These are phyloP conservation scores for Microctenopoma lineatum DNA, from an alignment of 2,797 vertebrate genomes.

Conservation along the genomic window DNA sequence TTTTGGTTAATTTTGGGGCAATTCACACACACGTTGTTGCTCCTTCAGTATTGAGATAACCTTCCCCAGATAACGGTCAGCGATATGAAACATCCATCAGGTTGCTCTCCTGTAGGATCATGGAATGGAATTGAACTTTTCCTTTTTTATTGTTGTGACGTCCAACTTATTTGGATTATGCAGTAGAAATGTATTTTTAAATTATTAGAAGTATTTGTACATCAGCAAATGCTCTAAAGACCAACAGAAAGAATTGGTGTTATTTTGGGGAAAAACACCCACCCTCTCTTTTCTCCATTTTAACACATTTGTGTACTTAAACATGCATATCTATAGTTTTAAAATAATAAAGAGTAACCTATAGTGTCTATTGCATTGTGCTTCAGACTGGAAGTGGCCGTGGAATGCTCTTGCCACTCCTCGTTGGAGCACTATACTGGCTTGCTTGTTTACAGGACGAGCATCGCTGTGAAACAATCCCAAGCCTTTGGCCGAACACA, in stretches of 20 bases:
- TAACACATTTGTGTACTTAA: not conserved
- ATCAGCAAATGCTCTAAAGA: not conserved
- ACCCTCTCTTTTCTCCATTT: not conserved
- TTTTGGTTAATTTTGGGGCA: conserved; percentile 26
- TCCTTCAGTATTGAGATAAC: conserved; percentile 14
- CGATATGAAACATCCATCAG: conserved; percentile 60
- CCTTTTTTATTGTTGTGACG: not conserved
- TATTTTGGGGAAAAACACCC: not conserved
- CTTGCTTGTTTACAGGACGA: conserved; percentile 64
- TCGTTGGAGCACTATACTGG: conserved; percentile 55
- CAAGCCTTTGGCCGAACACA: conserved; percentile 59
- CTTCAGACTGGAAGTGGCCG: conserved; percentile 57
- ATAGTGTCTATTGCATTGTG: conserved; percentile 54
- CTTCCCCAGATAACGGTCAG: conserved; percentile 30
- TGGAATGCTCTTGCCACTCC: conserved; percentile 63
- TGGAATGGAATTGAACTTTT: conserved; percentile 20
- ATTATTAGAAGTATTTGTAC: not conserved
- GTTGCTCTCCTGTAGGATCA: conserved; percentile 67
- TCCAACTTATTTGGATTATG: not conserved
- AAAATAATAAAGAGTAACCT: conserved; percentile 38
- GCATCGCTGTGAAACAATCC: conserved; percentile 63
- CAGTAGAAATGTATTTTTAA: not conserved
- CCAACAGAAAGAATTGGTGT: not conserved
- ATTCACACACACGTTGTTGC: conserved; percentile 23
- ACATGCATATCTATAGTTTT: not conserved